Evolutionary conservation across 2,113 vertebrate species (phyloP).

Genomic region (Sylvia atricapilla): DNA sequence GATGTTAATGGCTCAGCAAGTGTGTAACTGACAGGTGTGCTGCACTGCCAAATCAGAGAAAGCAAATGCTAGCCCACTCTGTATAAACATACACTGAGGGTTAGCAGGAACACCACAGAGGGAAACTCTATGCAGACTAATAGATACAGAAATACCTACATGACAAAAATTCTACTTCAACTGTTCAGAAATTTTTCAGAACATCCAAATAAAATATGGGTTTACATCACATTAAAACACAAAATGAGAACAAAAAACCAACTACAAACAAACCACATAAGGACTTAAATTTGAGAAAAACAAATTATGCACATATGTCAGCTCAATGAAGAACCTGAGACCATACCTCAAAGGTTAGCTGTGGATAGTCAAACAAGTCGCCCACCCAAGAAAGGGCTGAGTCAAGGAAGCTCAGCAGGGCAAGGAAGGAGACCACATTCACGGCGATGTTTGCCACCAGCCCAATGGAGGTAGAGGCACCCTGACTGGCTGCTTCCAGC

Average conservation of each 20-base stretch:
- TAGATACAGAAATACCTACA: not conserved
- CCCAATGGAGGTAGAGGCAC: conserved; percentile 75
- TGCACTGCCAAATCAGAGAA: not conserved
- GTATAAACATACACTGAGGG: not conserved
- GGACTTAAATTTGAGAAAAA: not conserved
- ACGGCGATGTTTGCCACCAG: conserved; percentile 78
- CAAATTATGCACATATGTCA: not conserved
- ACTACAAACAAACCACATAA: not conserved
- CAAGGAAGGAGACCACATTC: conserved; percentile 84
- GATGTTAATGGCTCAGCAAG: not conserved
- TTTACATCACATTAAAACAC: not conserved
- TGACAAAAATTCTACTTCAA: not conserved
- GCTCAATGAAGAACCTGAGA: not conserved
- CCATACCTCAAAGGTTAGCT: conserved; percentile 86
- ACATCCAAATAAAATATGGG: rapidly evolving
- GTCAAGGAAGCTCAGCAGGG: conserved; percentile 81
- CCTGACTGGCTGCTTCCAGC: conserved; percentile 81
- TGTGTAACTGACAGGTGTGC: not conserved
- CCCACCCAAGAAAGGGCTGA: conserved; percentile 83
- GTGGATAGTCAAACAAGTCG: conserved; percentile 81
- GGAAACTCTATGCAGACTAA: not conserved
- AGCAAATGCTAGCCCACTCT: not conserved
- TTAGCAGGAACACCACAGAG: not conserved
- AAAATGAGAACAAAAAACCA: not conserved
- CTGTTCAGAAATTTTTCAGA: not conserved